Base-by-base conservation (phyloP, 2,888 invertebrate genomes). In the Andrena bicolor region DNA sequence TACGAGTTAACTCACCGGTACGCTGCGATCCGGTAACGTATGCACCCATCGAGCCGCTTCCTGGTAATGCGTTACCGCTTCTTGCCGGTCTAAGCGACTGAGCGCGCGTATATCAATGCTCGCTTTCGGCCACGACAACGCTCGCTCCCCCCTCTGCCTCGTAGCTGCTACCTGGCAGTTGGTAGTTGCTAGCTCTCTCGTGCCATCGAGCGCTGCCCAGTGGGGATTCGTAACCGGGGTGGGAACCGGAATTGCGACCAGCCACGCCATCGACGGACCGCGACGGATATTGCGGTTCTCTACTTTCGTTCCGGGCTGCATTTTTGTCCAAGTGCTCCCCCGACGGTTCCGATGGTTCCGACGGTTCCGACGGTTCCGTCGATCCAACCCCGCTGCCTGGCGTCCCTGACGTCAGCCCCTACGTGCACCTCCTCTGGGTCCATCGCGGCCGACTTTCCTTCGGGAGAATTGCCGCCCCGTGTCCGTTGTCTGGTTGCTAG, bases 41-140 rank as follows among this genome's bases (percentile, higher is more conserved):
- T 91, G 89, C 91, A 86, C 77, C 90, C 86, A 91, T 90, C 90
- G 86, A 73, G 81, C 78, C 76, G 85, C 84, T 92, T 92, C 90
- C 92, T 87, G 83, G 86, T 88, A 89, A 91, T 90, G 89, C 89
- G 85, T 91, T 91, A 90, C 89, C 79, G 81, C 86, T 90, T 90
- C 90, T 89, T 87, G 87, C 85, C 80, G 82, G 76, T 78, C 68
- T 58, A 70, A 72, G 63, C 51, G n/a, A 26, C 23, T 20, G 23
- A 10, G 20, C 69, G 61, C 70, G 64, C 88, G 86, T 91, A 90
- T 89, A 91, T 91, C 90, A 91, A 86, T 86, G 90, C 83, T 82
- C 82, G 60, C 76, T 76, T 82, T 82, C 70, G 79, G 82, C 83
- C 74, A 69, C 76, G 80, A 84, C 80, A 76, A 77, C 71, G 66